Percentiles rank a stretch among this genome's conserved stretches.
These are phyloP conservation scores for Tethea ocularis DNA, from an alignment of 2,888 invertebrate genomes.

Conservation along the genomic window DNA sequence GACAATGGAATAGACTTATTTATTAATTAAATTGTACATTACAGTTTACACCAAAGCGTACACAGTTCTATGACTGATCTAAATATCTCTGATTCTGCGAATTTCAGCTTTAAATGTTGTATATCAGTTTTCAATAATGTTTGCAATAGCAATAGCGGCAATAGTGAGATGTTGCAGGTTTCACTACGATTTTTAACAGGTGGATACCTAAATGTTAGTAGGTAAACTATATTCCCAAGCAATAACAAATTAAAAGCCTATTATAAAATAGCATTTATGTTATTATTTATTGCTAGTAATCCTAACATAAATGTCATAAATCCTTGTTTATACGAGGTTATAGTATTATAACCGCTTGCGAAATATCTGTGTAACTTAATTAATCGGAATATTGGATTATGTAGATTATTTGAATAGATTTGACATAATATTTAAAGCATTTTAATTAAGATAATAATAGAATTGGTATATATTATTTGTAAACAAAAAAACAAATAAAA, in stretches of 20 bases:
- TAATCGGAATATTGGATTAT: background rate
- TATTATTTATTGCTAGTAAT: background rate
- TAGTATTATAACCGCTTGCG: background rate
- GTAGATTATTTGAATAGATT: background rate
- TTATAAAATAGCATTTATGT: background rate
- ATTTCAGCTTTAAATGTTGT: too few species aligned
- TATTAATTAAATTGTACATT: too few species aligned
- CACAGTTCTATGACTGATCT: too few species aligned
- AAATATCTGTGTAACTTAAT: background rate
- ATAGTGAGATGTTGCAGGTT: too few species aligned
- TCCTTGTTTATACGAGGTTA: slow-evolving; percentile 1
- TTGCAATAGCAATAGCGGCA: too few species aligned
- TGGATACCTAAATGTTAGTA: background rate
- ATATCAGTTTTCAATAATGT: too few species aligned
- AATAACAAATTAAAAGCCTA: background rate
- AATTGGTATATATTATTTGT: too few species aligned
- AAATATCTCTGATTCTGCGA: too few species aligned
- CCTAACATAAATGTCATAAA: background rate
- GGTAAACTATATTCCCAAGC: background rate
- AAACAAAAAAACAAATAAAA: too few species aligned
- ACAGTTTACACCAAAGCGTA: too few species aligned
- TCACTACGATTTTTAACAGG: too few species aligned
- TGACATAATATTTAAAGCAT: background rate
- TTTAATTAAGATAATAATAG: background rate
- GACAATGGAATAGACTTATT: too few species aligned